phyloP scores from a whole-genome alignment of 2,888 invertebrate genomes.

The Tipula vernalis region DNA sequence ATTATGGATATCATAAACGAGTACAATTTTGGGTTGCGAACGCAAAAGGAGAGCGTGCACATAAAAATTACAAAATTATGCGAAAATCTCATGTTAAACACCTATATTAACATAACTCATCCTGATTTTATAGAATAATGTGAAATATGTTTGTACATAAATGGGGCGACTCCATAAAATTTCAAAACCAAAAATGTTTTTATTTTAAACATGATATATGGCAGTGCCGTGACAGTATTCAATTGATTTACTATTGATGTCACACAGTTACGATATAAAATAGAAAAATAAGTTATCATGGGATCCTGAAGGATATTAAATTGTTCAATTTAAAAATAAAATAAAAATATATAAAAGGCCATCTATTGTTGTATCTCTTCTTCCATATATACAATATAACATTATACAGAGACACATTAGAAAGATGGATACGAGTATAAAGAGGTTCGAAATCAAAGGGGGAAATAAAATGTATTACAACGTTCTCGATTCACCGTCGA shows the following conservation, averaged over 20 bases:
- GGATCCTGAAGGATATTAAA: constrained; percentile 4
- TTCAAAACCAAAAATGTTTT: not conserved
- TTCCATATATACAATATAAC: not conserved
- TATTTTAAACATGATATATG: not conserved
- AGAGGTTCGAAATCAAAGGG: not conserved
- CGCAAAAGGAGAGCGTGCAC: not conserved
- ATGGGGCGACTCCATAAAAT: not conserved
- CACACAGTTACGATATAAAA: not conserved
- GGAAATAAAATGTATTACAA: not conserved
- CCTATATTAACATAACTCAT: not conserved
- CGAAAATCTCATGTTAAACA: not conserved
- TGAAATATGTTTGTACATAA: not conserved
- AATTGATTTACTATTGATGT: constrained; percentile 4
- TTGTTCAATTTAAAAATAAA: not conserved
- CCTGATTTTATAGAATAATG: not conserved
- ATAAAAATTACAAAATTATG: not conserved
- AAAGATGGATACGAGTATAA: not conserved
- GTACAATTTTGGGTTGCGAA: not conserved
- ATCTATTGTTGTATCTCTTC: not conserved
- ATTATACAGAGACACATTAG: not conserved
- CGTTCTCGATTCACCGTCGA: not conserved
- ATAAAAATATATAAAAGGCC: not conserved
- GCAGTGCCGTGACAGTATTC: not conserved
- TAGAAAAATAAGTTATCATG: not conserved
- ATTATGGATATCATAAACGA: not conserved